These are phyloP conservation scores for Magallana ariakensis DNA, from an alignment of 1,140 invertebrate species.

Conservation along the genomic window DNA sequence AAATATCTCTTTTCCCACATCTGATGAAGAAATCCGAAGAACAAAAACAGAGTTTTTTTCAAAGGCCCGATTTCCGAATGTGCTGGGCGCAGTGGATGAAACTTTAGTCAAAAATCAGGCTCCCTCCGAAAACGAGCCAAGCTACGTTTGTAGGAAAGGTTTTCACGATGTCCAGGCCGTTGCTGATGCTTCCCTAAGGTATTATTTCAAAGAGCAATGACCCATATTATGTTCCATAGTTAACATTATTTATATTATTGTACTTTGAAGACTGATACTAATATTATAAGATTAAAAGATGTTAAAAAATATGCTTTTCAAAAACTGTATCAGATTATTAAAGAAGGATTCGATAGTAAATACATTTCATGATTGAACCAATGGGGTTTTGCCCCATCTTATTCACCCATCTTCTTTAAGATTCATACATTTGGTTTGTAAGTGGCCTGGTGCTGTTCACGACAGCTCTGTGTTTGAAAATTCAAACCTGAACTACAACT, in stretches of 20 bases:
- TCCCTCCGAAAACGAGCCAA: conserved; percentile 2
- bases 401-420: not conserved
- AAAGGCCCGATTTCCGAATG: conserved; percentile 44
- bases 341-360: no score
- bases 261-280: no score
- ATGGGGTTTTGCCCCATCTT: not conserved
- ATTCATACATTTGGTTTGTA: conserved; percentile 30
- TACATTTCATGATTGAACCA: not conserved
- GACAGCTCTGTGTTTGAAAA: conserved; percentile 10
- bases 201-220: not conserved
- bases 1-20: conserved; percentile 38
- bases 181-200: not conserved
- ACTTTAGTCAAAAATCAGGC: not conserved
- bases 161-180: conserved; percentile 52
- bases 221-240: no score
- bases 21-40: not conserved
- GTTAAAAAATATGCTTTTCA: no score
- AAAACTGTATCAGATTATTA: no score
- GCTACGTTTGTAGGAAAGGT: conserved; percentile 45
- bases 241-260: no score
- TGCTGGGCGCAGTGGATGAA: conserved; percentile 41
- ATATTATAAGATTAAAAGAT: no score
- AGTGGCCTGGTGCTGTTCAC: conserved; percentile 3
- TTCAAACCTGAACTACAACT: not conserved
- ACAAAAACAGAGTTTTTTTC: conserved; percentile 9